Percentiles rank a stretch among this genome's conserved stretches.
These are phyloP conservation scores for Chionodraco myersi DNA, from an alignment of 2,113 vertebrate genomes.

Conservation along the genomic window DNA sequence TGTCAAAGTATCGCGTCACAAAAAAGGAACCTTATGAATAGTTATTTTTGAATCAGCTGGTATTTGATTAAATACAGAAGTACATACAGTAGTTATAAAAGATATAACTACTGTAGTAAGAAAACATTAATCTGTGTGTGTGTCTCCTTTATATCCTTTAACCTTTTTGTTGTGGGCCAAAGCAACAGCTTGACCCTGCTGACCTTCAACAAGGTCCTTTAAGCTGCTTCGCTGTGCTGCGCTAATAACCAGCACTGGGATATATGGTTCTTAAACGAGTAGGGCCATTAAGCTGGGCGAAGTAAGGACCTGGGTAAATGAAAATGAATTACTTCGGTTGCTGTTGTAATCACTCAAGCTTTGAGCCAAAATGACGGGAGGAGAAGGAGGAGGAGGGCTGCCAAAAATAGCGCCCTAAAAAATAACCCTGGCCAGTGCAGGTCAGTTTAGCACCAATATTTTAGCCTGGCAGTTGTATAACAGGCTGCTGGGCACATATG, in stretches of 20 bases:
- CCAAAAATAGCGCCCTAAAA: conserved; percentile 61
- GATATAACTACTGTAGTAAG: conserved; percentile 1
- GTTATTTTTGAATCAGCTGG: too few species aligned
- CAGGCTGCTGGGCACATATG: conserved; percentile 8
- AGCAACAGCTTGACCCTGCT: conserved; percentile 51
- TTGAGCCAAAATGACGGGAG: conserved; percentile 47
- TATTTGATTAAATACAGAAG: not conserved
- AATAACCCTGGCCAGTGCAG: conserved; percentile 44
- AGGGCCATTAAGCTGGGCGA: conserved; percentile 46
- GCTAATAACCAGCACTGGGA: conserved; percentile 31
- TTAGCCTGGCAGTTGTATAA: conserved; percentile 31
- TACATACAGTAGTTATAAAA: too few species aligned
- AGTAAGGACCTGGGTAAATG: conserved; percentile 58
- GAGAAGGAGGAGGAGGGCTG: conserved; percentile 21
- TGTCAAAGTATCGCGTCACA: not conserved
- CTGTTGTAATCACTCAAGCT: conserved; percentile 62
- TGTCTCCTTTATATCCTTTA: conserved; percentile 7
- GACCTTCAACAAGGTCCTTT: conserved; percentile 38
- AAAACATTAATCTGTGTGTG: not conserved
- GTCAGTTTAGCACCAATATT: conserved; percentile 64
- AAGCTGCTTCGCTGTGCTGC: conserved; percentile 14
- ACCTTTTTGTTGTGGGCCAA: conserved; percentile 19
- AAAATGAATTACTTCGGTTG: conserved; percentile 60
- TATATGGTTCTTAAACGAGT: conserved; percentile 49
- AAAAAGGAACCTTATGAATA: not conserved